phyloP scores from a whole-genome alignment of 64 coral and sea anemone species.

The Platygyra sinensis region DNA sequence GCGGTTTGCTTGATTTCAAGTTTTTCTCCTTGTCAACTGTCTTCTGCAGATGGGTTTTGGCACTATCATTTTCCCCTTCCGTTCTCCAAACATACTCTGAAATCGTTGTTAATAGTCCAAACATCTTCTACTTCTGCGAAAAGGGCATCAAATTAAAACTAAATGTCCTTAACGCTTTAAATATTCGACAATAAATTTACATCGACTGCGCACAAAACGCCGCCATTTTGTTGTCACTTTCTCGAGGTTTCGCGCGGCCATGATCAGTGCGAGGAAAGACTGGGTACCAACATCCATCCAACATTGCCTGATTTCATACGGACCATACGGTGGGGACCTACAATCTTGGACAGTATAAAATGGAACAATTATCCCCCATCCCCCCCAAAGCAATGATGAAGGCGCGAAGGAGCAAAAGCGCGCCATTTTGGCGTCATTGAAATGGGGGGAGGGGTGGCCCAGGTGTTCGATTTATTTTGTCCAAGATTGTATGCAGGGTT shows the following conservation, averaged over 20 bases:
- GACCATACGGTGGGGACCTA: no score
- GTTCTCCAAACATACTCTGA: constrained; percentile 77
- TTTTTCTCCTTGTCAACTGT: neutral
- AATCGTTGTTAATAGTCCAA: constrained; percentile 69
- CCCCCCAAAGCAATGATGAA: no score
- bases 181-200: neutral
- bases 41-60: neutral
- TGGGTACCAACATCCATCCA: constrained; percentile 3
- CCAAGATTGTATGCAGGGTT: no score
- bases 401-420: no score
- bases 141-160: neutral
- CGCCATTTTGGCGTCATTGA: no score
- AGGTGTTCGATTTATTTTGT: no score
- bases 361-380: no score
- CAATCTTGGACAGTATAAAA: no score
- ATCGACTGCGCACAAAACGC: neutral
- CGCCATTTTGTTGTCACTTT: constrained; percentile 34
- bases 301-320: no score
- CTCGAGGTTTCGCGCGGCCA: neutral
- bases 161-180: neutral
- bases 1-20: neutral
- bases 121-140: constrained; percentile 13
- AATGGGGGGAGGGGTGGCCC: no score
- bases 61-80: neutral
- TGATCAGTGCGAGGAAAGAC: neutral